phyloP scores from a whole-genome alignment of 2,888 invertebrate species.

The Sacculina carcini region DNA sequence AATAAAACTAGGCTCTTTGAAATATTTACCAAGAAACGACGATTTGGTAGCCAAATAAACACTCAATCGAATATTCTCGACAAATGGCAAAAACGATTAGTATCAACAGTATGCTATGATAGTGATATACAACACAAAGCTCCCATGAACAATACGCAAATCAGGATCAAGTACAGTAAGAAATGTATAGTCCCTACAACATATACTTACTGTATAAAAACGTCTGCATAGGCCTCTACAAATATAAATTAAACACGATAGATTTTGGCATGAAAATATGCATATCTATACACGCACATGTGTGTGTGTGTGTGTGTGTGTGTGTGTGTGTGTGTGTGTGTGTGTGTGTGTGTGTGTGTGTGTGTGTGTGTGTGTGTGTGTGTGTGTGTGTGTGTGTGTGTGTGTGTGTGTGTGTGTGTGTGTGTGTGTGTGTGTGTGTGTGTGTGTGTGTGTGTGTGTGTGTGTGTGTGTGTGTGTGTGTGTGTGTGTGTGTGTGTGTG shows the following conservation, averaged over 20 bases:
- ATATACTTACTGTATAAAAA: neutral
- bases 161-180: too few relatives aligned
- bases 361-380: conserved; percentile 6
- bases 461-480: conserved; percentile 1
- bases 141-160: too few relatives aligned
- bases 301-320: too few relatives aligned
- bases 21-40: too few relatives aligned
- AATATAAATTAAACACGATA: neutral
- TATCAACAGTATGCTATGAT: too few relatives aligned
- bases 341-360: conserved; percentile 4
- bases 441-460: neutral
- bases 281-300: neutral
- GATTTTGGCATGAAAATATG: neutral
- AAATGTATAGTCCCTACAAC: neutral
- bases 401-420: conserved; percentile 3
- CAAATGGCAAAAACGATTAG: too few relatives aligned
- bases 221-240: neutral
- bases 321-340: neutral
- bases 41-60: too few relatives aligned
- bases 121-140: too few relatives aligned
- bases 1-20: too few relatives aligned
- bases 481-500: neutral
- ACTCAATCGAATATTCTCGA: too few relatives aligned
- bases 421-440: conserved; percentile 2
- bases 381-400: conserved; percentile 4